Conservation (phyloP, 2,888 invertebrate genomes). For the Aphrophora alni region DNA sequence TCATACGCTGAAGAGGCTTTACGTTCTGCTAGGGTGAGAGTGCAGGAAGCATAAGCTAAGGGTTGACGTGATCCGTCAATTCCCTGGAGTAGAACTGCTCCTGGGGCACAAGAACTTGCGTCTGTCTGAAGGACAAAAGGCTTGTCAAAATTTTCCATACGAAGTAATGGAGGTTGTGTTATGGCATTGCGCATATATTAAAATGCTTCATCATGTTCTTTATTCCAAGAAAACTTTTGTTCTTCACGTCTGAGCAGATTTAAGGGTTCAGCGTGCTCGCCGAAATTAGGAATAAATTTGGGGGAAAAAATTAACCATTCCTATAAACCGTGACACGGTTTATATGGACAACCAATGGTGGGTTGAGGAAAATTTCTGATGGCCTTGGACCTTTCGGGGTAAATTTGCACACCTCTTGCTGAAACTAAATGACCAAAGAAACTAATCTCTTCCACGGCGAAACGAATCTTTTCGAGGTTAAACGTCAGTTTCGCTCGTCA, state of each 20-base stretch:
- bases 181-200: too few relatives aligned
- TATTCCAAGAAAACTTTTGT: neutral
- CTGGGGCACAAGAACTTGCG: neutral
- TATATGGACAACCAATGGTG: conserved; percentile 48
- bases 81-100: neutral
- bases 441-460: conserved; percentile 10
- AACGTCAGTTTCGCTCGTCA: too few relatives aligned
- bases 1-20: conserved; percentile 19
- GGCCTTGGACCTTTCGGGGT: neutral
- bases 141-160: conserved; percentile 10
- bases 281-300: neutral
- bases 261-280: neutral
- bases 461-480: conserved; percentile 14
- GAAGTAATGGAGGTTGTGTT: too few relatives aligned
- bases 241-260: conserved; percentile 36
- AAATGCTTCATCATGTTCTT: neutral
- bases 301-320: conserved; percentile 47
- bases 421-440: conserved; percentile 17
- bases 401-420: too few relatives aligned
- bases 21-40: conserved; percentile 7
- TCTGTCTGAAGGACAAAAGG: too few relatives aligned
- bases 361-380: conserved; percentile 38
- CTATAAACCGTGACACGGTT: conserved; percentile 41
- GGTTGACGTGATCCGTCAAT: neutral
- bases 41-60: conserved; percentile 12